These are phyloP conservation scores for Lithophane ornitopus DNA, from an alignment of 2,888 invertebrate genomes.

Conservation along the genomic window DNA sequence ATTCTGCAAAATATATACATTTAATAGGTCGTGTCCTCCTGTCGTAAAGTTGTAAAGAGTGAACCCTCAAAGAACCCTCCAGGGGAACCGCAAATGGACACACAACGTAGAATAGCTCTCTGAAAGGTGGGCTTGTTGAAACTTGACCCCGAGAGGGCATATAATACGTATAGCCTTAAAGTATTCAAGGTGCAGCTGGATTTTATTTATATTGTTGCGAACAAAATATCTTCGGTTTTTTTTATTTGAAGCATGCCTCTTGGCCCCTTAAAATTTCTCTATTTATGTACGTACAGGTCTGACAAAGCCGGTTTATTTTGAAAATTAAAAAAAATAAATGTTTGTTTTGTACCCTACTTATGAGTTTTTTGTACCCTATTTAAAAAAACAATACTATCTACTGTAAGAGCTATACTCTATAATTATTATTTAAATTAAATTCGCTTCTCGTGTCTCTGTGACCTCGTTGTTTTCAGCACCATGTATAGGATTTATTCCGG, in stretches of 20 bases:
- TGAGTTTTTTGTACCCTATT: neutral
- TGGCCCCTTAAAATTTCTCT: slow-evolving; percentile 5
- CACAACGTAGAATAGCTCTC: slow-evolving; percentile 46
- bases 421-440: no score
- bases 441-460: no score
- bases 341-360: neutral
- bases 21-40: slow-evolving; percentile 14
- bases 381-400: neutral
- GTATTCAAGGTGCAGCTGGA: slow-evolving; percentile 46
- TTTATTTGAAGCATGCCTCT: slow-evolving; percentile 12
- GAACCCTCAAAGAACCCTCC: slow-evolving; percentile 36
- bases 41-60: slow-evolving; percentile 42
- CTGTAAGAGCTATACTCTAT: neutral
- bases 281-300: neutral
- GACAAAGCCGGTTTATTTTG: no score
- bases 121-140: slow-evolving; percentile 46
- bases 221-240: slow-evolving; percentile 24
- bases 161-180: slow-evolving; percentile 48
- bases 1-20: slow-evolving; percentile 18
- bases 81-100: slow-evolving; percentile 52
- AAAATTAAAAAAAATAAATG: neutral
- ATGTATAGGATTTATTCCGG: no score
- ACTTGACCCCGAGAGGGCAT: slow-evolving; percentile 49
- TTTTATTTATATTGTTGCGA: slow-evolving; percentile 47
- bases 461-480: no score